Percentiles rank a stretch among this genome's conserved stretches.
phyloP scores from a whole-genome alignment of 2,113 vertebrate genomes.

The Leptodactylus fuscus region DNA sequence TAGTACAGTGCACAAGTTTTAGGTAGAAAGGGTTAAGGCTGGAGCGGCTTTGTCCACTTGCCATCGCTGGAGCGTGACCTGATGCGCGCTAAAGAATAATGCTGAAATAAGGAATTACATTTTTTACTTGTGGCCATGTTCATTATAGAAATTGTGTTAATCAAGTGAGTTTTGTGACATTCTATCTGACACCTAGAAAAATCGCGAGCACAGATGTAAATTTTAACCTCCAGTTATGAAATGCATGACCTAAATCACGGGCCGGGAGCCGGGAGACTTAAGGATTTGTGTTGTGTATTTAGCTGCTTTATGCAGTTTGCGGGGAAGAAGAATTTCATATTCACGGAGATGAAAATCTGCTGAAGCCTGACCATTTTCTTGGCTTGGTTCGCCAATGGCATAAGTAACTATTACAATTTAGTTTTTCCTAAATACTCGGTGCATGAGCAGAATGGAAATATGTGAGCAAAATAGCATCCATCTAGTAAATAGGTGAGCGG shows the following conservation, averaged over 20 bases:
- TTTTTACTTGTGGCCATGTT: slow-evolving; percentile 45
- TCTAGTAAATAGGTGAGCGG: not conserved
- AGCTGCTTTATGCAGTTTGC: not conserved
- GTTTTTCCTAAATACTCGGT: not conserved
- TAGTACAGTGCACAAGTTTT: no score
- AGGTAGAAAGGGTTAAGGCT: not conserved
- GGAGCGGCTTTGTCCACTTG: not conserved
- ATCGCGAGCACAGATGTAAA: not conserved
- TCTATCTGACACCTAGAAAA: slow-evolving; percentile 40
- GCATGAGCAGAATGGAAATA: not conserved
- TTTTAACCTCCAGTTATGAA: slow-evolving; percentile 34
- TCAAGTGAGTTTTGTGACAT: slow-evolving; percentile 21
- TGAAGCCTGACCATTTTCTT: slow-evolving; percentile 18
- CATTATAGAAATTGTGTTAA: slow-evolving; percentile 50
- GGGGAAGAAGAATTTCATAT: not conserved
- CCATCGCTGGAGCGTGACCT: not conserved
- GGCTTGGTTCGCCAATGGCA: not conserved
- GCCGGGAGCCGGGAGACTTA: no score
- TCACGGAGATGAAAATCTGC: slow-evolving; percentile 27
- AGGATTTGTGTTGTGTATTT: not conserved
- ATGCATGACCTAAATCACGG: slow-evolving; percentile 39
- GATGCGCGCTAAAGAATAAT: slow-evolving; percentile 19
- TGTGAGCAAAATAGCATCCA: not conserved
- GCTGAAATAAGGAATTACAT: slow-evolving; percentile 10
- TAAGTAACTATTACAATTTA: not conserved